phyloP scores from a whole-genome alignment of 1,140 invertebrate species.

The Danaus plexippus region DNA sequence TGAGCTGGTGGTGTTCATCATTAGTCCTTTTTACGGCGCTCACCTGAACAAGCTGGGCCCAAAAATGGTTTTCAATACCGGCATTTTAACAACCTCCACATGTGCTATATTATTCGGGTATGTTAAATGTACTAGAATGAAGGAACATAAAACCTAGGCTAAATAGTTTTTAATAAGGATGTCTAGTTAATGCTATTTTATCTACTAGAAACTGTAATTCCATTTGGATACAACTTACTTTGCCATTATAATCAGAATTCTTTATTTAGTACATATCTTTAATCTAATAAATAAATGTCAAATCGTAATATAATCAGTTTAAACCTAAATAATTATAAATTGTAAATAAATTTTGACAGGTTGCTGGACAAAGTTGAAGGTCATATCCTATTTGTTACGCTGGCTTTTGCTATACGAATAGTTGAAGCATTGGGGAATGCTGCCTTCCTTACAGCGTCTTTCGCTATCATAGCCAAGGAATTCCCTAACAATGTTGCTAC shows the following conservation, averaged over 20 bases:
- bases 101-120: conserved; percentile 91
- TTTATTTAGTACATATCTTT: not conserved
- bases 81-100: conserved; percentile 87
- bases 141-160: no score
- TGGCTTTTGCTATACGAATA: conserved; percentile 89
- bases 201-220: not conserved
- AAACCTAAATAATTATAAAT: not conserved
- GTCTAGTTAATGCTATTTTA: not conserved
- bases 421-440: conserved; percentile 94
- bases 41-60: conserved; percentile 87
- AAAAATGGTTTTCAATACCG: conserved; percentile 88
- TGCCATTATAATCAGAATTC: not conserved
- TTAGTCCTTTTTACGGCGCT: conserved; percentile 91
- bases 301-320: not conserved
- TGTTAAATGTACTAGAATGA: conserved; percentile 15
- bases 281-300: not conserved
- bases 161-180: no score
- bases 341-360: conserved; percentile 50
- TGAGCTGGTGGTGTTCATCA: conserved; percentile 91
- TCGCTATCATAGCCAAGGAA: conserved; percentile 94
- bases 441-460: conserved; percentile 91
- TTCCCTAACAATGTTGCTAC: conserved; percentile 92
- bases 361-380: conserved; percentile 86
- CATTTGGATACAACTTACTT: not conserved
- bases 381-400: conserved; percentile 85